Base-by-base conservation (phyloP, 2,113 vertebrate species). In the Clinocottus analis region DNA sequence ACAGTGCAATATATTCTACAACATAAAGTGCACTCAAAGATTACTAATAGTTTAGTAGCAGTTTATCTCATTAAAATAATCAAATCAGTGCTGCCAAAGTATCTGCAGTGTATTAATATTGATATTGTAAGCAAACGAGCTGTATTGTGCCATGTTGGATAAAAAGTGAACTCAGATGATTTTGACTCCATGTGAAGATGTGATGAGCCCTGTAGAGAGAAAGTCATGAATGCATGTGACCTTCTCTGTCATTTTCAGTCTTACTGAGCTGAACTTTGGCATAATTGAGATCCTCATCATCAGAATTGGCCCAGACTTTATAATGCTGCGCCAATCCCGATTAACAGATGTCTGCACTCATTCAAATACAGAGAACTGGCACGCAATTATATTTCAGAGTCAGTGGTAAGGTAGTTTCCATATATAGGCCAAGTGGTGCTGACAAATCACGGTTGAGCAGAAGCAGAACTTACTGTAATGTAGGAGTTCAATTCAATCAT, bases 161-260 rank as follows among this genome's bases (percentile, higher is more conserved):
- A 45, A 19, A 49, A 33, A 21, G 23, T 5, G 12, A 23, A 23
- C 35, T 33, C 29, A 78, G 39, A 5, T 45, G 47, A 67, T 25
- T 76, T 19, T 58, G 63, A 68, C 25, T 66, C 7, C 23, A 5
- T 25, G 7, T 31, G 53, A 63, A 29, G 8, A 66, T 59, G 59
- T 25, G 25, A 49, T 45, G 37, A 74, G 23, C 17, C 11, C 35
- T 51, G 8, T 25, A 73, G 1, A 49, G 49, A 73, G 14, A 51
- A 43, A 47, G 29, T 37, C 67, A 49, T 49, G 13, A 63, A 76
- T 60, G 39, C 35, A 27, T 62, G 17, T 67, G 69, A 84, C 76
- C 82, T 83, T 80, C 23, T 71, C 66, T 79, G 78, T 84, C 80
- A 81, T 39, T 68, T 73, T 71, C 17, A 61, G n/a, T 84, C 79